Conservation (phyloP, 2,797 vertebrate genomes). For the Naso thynnoides region DNA sequence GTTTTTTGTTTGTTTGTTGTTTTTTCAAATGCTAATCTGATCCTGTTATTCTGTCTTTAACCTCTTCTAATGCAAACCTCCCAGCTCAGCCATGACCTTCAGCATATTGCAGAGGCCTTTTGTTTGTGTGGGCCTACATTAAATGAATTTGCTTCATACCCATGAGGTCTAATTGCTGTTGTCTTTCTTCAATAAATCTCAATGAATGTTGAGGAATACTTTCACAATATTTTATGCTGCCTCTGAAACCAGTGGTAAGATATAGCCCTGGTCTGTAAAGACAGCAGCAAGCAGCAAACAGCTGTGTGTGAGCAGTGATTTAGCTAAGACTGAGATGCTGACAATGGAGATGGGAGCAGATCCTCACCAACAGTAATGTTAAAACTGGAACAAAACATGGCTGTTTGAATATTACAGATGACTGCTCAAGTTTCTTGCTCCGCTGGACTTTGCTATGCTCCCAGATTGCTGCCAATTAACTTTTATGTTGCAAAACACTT, state of each 20-base stretch:
- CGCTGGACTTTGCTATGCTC: neutral
- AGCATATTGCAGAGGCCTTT: too few relatives aligned
- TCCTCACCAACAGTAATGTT: neutral
- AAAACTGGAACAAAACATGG: neutral
- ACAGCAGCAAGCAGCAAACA: neutral
- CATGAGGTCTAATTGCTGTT: too few relatives aligned
- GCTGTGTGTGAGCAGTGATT: neutral
- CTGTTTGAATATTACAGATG: neutral
- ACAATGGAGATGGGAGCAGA: neutral
- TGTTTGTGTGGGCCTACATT: too few relatives aligned
- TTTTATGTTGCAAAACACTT: neutral
- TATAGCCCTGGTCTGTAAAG: neutral
- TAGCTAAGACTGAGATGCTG: neutral
- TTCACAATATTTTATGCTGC: too few relatives aligned
- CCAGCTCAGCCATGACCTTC: too few relatives aligned
- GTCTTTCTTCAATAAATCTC: too few relatives aligned
- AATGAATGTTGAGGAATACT: too few relatives aligned
- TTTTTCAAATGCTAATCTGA: too few relatives aligned
- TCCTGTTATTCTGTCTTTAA: too few relatives aligned
- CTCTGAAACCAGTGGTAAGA: neutral
- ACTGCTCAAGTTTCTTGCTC: neutral
- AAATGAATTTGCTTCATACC: too few relatives aligned
- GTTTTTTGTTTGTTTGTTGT: too few relatives aligned
- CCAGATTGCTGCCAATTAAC: neutral
- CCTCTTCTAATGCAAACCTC: too few relatives aligned